These are phyloP conservation scores for Lepus americanus DNA, from an alignment of 2,113 vertebrate genomes.

Conservation along the genomic window DNA sequence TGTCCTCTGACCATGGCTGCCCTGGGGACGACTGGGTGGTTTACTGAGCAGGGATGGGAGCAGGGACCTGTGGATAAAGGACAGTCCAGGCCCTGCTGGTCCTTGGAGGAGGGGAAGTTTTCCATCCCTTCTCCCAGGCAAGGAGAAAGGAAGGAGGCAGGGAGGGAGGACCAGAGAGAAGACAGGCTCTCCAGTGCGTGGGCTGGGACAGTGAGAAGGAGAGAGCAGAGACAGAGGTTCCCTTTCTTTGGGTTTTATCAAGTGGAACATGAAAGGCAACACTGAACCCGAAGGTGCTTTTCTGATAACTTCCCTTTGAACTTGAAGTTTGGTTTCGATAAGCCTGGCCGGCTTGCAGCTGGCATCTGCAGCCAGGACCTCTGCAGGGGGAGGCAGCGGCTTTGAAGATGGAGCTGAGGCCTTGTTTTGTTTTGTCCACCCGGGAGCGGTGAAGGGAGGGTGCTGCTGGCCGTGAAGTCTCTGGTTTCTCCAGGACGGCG, in stretches of 20 bases:
- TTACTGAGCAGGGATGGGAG: background rate
- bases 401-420: conserved; percentile 75
- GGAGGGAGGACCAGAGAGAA: background rate
- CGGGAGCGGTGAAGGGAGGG: background rate
- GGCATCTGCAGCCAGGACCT: conserved; percentile 77
- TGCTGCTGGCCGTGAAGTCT: background rate
- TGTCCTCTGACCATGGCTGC: background rate
- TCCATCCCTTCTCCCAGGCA: conserved; percentile 48
- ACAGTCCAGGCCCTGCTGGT: background rate
- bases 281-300: conserved; percentile 84
- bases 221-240: conserved; percentile 61
- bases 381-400: conserved; percentile 60
- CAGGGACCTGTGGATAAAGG: background rate
- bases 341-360: conserved; percentile 59
- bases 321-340: conserved; percentile 78
- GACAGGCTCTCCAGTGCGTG: background rate
- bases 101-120: background rate
- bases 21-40: background rate
- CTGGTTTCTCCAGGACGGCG: background rate
- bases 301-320: conserved; percentile 85
- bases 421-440: conserved; percentile 53
- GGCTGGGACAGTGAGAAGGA: background rate
- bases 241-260: conserved; percentile 81
- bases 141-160: conserved; percentile 56
- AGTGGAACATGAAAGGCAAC: conserved; percentile 86